Conservation (phyloP, 2,888 invertebrate species). For the Pammene aurita region DNA sequence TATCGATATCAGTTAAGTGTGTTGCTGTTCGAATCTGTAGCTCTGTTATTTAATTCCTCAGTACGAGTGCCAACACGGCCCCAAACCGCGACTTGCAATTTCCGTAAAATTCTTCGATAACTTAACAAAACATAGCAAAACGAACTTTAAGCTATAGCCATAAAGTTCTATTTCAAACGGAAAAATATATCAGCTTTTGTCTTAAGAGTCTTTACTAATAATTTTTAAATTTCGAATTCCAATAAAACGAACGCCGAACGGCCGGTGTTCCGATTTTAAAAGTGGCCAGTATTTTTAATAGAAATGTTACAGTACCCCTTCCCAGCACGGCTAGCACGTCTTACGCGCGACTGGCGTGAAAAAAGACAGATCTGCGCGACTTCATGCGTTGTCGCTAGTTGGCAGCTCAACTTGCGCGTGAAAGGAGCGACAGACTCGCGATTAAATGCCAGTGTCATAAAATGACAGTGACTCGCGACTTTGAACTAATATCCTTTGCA, state of each 20-base stretch:
- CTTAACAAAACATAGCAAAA: background rate
- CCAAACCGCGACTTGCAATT: slow-evolving; percentile 20
- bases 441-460: too few species aligned
- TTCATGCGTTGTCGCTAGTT: too few species aligned
- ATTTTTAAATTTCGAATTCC: slow-evolving; percentile 16
- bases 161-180: background rate
- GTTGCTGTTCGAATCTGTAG: too few species aligned
- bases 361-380: too few species aligned
- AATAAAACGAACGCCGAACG: slow-evolving; percentile 10
- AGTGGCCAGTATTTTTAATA: background rate
- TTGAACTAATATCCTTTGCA: too few species aligned
- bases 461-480: too few species aligned
- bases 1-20: too few species aligned
- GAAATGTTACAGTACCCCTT: background rate
- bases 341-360: too few species aligned
- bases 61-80: background rate
- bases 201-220: background rate
- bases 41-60: too few species aligned
- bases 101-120: slow-evolving; percentile 16
- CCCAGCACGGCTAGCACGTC: too few species aligned
- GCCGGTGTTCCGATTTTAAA: slow-evolving; percentile 9
- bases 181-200: background rate
- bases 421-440: too few species aligned
- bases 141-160: background rate
- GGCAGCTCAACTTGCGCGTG: too few species aligned